Percentiles rank a stretch among this genome's conserved stretches.
Conservation (phyloP, 2,797 vertebrate species). For the Rhadinocentrus ornatus region DNA sequence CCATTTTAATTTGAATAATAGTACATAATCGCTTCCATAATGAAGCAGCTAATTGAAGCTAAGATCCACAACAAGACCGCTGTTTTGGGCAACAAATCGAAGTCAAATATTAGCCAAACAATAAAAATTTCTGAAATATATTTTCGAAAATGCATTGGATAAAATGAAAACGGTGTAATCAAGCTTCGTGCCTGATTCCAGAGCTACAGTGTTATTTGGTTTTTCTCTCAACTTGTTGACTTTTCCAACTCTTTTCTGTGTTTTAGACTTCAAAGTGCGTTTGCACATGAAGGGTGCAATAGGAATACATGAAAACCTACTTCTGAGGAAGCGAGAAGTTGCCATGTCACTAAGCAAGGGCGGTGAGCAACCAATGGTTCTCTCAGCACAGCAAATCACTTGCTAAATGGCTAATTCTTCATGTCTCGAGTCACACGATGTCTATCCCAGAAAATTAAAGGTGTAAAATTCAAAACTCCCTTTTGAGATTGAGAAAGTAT, state of each 20-base stretch:
- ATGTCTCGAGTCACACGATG: no score
- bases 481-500: no score
- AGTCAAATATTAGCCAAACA: constrained; percentile 9
- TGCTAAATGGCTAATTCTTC: no score
- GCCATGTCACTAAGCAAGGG: no score
- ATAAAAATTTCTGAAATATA: constrained; percentile 14
- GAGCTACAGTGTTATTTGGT: constrained; percentile 14
- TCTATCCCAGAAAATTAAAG: no score
- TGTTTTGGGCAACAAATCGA: neutral
- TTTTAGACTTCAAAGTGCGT: constrained; percentile 29
- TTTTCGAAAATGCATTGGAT: no score
- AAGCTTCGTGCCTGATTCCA: constrained; percentile 18
- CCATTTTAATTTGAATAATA: no score
- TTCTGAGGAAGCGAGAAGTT: no score
- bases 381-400: no score
- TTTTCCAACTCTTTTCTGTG: constrained; percentile 10
- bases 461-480: no score
- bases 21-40: no score
- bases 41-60: constrained; percentile 29
- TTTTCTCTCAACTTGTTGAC: neutral
- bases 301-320: constrained; percentile 17
- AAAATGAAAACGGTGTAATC: neutral
- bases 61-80: constrained; percentile 1
- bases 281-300: neutral
- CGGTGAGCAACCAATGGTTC: no score